Evolutionary conservation across 2,113 vertebrate species (phyloP), one percentile per base, ranked within the genome.

Genomic region (Eudorcas thomsonii): DNA sequence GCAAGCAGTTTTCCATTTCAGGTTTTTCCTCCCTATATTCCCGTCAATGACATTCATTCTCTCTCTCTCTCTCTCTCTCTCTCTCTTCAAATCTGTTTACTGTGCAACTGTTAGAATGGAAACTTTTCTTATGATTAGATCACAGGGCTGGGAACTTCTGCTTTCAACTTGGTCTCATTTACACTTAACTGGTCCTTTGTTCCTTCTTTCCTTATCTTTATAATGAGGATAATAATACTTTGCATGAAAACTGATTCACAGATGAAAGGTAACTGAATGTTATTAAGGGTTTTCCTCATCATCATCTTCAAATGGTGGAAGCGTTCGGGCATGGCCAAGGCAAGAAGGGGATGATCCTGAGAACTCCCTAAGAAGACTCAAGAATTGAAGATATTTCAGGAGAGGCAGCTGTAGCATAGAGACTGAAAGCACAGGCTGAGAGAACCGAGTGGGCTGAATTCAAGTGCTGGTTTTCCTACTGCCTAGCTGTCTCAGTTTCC

Each of bases 211-310:
- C 71, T 93, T 90, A 94, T 96, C 97, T 97, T 7, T 36, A 21
- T 88, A 95, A 96, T 96, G 60, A 92, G 81, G 39, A 89, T 98
- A 96, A 91, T 97, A 43, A 96, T 39, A 84, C 77, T 90, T 88
- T 54, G 15, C 60, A 17, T 50, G 77, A 33, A 87, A 93, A 62
- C n/a, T 52, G 45, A 91, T 88, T 83, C 43, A 48, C 67, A 97
- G 91, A 97, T 94, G 85, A 93, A 98, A 96, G 91, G 94, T 28
- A 60, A 88, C 71, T 55, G 54, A 16, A 89, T 36, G 23, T 77
- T 52, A 30, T 88, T 96, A 96, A 97, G 95, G 78, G 60, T 84
- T 92, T 81, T 82, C 25, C 39, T 39, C 71, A 52, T 82, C 74
- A 19, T 89, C 78, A 3, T 74, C 50, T 57, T 60, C 89, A 91